Base-by-base conservation (phyloP, 2,888 invertebrate genomes). In the Kuschelorhynchus macadamiae region DNA sequence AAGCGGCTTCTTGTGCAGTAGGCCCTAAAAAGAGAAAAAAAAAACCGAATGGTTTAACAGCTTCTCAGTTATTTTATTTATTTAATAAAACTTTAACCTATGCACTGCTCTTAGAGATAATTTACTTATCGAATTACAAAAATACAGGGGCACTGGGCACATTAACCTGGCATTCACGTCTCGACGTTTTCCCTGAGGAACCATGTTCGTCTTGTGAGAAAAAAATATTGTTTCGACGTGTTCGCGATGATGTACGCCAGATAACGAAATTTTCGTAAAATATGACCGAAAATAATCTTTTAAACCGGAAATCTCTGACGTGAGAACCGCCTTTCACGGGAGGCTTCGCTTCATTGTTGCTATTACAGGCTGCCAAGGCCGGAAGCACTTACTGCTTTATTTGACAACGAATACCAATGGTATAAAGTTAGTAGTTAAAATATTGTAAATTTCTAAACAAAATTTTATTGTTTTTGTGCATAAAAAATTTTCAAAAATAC, bases 291-390 rank as follows among this genome's bases (percentile, higher is more conserved):
- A 66, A 67, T 67, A 59, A 63, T 61, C 73, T 70, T 72, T 73
- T 72, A 74, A 76, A 78, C 78, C 78, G 78, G 78, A 78, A 78
- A 72, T 71, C 57, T 67, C 75, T 74, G 75, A 70, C 65, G 70
- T 70, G 70, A 70, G 70, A 70, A 65, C 65, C 75, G 74, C 60
- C 49, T 60, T 60, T 47, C 36, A 39, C 55, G 21, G 60, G 60
- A 30, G 60, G 47, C 47, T 52, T 46, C 46, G 42, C 14, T 57
- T 44, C 33, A 44, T 65, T 65, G 52, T 57, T 59, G 42, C 32
- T 59, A 42, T 32, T 47, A 41, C 49, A 18, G 52, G 36, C 33
- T 18, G 49, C 41, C 55, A 47, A 20, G 55, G 41, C 63, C 63
- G 47, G 56, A 56, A 63, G 18, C 56, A 36, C 36, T 30, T 9